Conservation (phyloP, 53 echinoderm and acorn worm genomes). For the Mesocentrotus franciscanus region DNA sequence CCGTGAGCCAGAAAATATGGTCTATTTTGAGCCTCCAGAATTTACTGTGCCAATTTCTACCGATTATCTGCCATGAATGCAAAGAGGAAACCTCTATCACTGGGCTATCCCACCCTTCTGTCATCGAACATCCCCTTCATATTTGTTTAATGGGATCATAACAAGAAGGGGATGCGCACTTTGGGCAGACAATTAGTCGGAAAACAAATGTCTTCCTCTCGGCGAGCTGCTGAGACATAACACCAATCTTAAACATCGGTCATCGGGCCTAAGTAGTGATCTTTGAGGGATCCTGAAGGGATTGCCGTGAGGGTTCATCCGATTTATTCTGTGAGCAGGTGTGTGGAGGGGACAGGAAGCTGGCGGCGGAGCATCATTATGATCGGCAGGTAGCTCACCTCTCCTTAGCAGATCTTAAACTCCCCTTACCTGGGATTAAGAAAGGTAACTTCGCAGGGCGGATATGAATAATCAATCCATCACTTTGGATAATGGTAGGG, state of each 20-base stretch:
- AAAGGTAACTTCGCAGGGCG: background rate
- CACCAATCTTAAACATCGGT: background rate
- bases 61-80: background rate
- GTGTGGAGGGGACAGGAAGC: background rate
- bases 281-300: background rate
- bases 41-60: background rate
- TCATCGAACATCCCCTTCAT: background rate
- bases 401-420: background rate
- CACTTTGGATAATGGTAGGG: constrained; percentile 25
- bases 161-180: background rate
- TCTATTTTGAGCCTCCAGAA: constrained; percentile 1
- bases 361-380: background rate
- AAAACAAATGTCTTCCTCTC: constrained; percentile 38
- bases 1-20: background rate
- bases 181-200: constrained; percentile 40
- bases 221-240: background rate
- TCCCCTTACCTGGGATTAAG: background rate
- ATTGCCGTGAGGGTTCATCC: background rate
- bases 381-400: background rate
- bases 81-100: background rate
- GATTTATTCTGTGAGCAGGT: background rate
- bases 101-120: background rate
- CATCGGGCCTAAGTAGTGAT: background rate
- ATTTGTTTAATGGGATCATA: background rate
- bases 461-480: constrained; percentile 40